Base-by-base conservation (phyloP, 2,888 invertebrate species). In the Eilema depressum region DNA sequence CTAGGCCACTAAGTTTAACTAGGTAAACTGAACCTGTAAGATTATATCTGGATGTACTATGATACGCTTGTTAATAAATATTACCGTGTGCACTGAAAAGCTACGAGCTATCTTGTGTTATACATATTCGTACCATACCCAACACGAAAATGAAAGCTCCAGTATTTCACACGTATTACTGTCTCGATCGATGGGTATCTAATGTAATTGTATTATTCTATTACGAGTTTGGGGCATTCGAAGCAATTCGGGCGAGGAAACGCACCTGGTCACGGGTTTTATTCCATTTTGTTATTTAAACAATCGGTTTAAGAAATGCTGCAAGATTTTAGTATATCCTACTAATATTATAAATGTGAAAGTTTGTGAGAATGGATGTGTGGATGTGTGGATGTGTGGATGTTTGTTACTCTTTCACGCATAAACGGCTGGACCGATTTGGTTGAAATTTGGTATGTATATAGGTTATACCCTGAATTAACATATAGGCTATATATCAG, bases 131-230 rank as follows among this genome's bases (percentile, higher is more conserved):
- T 14, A 30, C 12, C 14, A n/a, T 14, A 33, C 37, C 25, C 25
- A 20, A 10, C 17, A 41, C 37, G 8, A 63, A 20, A 63, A 63
- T 25, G 17, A 20, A 11, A 63, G 26, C 1, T 17, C 8, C 25
- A 37, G 3, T 63, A 23, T 23, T 41, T 26, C 26, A 63, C 26
- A 41, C 25, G 23, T 10, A 0, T 10, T 20, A 41, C 26, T 26
- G 26, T 64, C 53, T 30, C 56, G 26, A 79, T 81, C 81, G 80
- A 83, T 84, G 23, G 53, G 69, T 81, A 83, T 83, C 75, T 75
- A 68, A 59, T 69, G 33, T 76, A 77, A 72, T 75, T 72, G 71
- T 79, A 78, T 83, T 78, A 83, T 85, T 84, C 81, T 77, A 86
- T 85, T 85, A 77, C 59, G 33, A 37, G 72, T 75, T 79, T 67